Percentiles rank a stretch among this genome's conserved stretches.
Conservation (phyloP, 2,888 invertebrate genomes). For the Zelleria hepariella region DNA sequence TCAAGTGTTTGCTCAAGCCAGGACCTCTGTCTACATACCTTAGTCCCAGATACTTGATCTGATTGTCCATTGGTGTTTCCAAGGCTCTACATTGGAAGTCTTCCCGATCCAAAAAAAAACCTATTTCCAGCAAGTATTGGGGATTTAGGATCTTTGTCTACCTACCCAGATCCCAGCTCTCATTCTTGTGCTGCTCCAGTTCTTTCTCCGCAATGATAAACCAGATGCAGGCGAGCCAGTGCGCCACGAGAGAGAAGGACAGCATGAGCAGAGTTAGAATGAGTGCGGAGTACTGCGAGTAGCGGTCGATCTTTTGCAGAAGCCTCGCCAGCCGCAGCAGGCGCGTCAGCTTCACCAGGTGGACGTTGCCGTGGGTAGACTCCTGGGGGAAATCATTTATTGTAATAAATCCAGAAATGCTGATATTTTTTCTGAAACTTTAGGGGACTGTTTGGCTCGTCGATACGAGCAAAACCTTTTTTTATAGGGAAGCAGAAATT, state of each 20-base stretch:
- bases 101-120: not conserved
- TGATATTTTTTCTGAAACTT: too few relatives aligned
- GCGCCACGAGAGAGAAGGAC: slow-evolving; percentile 93
- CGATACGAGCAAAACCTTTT: too few relatives aligned
- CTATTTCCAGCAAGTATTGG: not conserved
- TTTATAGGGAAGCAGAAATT: too few relatives aligned
- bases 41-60: too few relatives aligned
- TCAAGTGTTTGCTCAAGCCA: too few relatives aligned
- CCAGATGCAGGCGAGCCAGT: slow-evolving; percentile 98
- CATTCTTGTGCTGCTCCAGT: slow-evolving; percentile 79
- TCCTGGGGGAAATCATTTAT: slow-evolving; percentile 72
- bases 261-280: slow-evolving; percentile 95
- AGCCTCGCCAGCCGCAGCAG: slow-evolving; percentile 89
- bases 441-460: too few relatives aligned
- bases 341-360: slow-evolving; percentile 93
- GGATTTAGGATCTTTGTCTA: not conserved
- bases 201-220: slow-evolving; percentile 95
- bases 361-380: slow-evolving; percentile 83
- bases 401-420: too few relatives aligned
- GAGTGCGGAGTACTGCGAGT: slow-evolving; percentile 95
- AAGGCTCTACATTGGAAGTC: too few relatives aligned
- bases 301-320: slow-evolving; percentile 96
- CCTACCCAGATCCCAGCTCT: slow-evolving; percentile 87
- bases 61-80: too few relatives aligned
- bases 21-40: too few relatives aligned